These are phyloP conservation scores for Spilogale gracilis DNA, from an alignment of 2,113 vertebrate genomes.

Conservation along the genomic window DNA sequence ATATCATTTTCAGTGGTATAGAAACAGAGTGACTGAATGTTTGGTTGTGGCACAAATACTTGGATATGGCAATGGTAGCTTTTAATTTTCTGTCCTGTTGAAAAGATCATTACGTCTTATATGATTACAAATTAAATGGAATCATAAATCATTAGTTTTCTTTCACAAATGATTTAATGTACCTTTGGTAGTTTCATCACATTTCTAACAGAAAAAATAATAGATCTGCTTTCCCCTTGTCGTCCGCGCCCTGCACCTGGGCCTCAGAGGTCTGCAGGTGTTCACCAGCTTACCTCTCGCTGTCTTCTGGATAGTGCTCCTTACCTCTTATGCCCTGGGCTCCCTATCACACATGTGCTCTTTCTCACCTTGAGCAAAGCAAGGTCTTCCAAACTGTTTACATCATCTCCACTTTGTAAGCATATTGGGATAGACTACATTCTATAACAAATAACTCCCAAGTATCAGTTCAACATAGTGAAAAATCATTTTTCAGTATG, in stretches of 20 bases:
- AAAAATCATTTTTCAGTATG: neutral
- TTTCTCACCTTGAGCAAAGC: neutral
- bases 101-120: neutral
- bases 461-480: neutral
- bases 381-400: neutral
- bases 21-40: neutral
- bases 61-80: neutral
- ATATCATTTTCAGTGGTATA: neutral
- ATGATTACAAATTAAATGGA: neutral
- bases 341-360: neutral
- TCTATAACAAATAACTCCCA: neutral
- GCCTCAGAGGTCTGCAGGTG: neutral
- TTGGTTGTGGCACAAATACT: neutral
- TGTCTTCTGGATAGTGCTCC: neutral
- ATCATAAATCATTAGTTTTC: neutral
- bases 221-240: neutral
- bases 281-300: neutral
- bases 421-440: neutral
- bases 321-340: neutral
- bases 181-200: neutral
- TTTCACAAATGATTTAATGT: neutral
- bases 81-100: neutral
- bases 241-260: neutral
- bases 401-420: neutral
- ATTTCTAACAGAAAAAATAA: neutral